Evolutionary conservation across 2,888 invertebrate species (phyloP).

Genomic region (Hesperia comma): DNA sequence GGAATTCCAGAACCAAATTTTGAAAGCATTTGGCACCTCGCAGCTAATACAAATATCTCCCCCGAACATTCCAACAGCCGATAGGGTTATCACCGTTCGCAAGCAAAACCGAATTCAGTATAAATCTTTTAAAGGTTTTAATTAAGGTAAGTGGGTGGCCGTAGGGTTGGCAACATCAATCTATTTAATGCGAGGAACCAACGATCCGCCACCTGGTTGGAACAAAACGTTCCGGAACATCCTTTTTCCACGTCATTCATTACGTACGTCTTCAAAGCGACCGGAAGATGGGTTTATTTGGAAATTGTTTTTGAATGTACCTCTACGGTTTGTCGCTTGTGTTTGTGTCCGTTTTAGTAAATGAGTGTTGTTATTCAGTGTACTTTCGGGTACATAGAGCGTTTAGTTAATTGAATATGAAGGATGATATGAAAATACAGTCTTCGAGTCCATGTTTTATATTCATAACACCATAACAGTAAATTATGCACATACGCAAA

Average conservation of each 20-base stretch:
- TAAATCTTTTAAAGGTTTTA: constrained; percentile 76
- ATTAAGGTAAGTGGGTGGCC: constrained; percentile 72
- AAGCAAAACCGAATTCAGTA: constrained; percentile 55
- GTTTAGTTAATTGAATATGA: neutral
- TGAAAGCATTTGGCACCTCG: constrained; percentile 18
- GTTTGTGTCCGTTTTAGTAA: constrained; percentile 3
- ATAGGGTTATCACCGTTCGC: constrained; percentile 39
- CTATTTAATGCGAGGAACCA: constrained; percentile 64
- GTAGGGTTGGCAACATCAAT: constrained; percentile 64
- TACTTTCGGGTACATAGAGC: neutral
- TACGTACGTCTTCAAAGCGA: constrained; percentile 48
- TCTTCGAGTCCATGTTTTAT: too few species aligned
- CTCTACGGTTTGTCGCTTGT: neutral
- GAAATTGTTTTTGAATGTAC: constrained; percentile 24
- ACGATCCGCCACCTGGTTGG: constrained; percentile 43
- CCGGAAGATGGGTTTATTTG: constrained; percentile 33
- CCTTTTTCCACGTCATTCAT: constrained; percentile 60
- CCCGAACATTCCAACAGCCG: constrained; percentile 26
- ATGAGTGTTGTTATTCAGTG: neutral
- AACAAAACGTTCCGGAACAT: constrained; percentile 46
- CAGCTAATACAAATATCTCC: constrained; percentile 25
- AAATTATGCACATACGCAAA: too few species aligned
- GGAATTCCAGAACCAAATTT: constrained; percentile 19
- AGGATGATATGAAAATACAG: too few species aligned
- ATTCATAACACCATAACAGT: too few species aligned